A percentile compares a stretch with the other conserved stretches of the same genome.
Evolutionary conservation across 2,888 invertebrate species (phyloP).

Genomic region (Epirrhoe tristata): DNA sequence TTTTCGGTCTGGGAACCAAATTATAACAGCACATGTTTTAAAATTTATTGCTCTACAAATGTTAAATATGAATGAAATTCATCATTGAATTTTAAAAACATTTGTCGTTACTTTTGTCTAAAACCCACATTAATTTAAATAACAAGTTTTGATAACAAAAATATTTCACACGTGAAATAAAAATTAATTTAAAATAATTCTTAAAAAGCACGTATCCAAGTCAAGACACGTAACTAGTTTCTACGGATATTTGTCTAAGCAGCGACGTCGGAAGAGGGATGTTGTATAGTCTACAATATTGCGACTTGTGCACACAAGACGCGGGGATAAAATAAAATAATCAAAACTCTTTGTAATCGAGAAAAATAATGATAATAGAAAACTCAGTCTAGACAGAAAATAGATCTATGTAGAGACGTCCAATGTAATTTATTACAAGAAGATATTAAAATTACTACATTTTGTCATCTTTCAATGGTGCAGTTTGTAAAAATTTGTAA

Average conservation of each 20-base stretch:
- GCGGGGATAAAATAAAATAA: constrained; percentile 11
- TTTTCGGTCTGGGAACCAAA: constrained; percentile 29
- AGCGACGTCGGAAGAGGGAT: constrained; percentile 71
- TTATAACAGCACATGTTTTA: constrained; percentile 29
- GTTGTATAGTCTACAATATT: constrained; percentile 48
- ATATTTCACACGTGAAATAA: constrained; percentile 7
- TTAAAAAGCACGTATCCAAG: constrained; percentile 63
- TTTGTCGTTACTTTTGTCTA: constrained; percentile 19
- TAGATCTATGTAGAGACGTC: too few relatives aligned
- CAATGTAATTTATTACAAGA: too few relatives aligned
- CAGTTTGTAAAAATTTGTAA: too few relatives aligned
- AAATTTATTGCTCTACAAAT: constrained; percentile 26
- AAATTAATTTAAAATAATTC: constrained; percentile 9
- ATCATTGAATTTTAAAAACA: constrained; percentile 23
- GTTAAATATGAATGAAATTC: constrained; percentile 18
- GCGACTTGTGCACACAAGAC: constrained; percentile 21
- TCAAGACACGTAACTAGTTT: constrained; percentile 81
- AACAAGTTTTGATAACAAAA: not conserved
- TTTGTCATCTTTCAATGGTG: too few relatives aligned
- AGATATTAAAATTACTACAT: too few relatives aligned
- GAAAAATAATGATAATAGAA: too few relatives aligned
- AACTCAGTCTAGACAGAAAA: too few relatives aligned
- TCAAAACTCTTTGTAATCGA: not conserved
- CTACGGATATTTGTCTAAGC: constrained; percentile 80
- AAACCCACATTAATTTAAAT: constrained; percentile 10